These are phyloP conservation scores for Melanchra persicariae DNA, from an alignment of 2,888 invertebrate genomes.

Conservation along the genomic window DNA sequence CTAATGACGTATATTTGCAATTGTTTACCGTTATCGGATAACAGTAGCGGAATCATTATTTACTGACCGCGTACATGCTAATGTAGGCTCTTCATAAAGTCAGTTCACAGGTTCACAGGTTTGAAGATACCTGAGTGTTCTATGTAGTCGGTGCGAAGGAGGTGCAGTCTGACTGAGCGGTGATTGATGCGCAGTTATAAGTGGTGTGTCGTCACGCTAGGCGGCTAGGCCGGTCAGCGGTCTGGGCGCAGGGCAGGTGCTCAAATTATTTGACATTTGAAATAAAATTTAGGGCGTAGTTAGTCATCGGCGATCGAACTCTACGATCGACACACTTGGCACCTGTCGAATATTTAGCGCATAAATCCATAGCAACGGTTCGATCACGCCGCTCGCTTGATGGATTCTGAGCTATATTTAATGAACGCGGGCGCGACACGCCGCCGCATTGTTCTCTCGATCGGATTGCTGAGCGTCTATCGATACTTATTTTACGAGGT, in stretches of 20 bases:
- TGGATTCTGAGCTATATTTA: slow-evolving; percentile 90
- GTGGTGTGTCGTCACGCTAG: slow-evolving; percentile 38
- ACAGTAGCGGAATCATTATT: slow-evolving; percentile 65
- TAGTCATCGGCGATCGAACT: slow-evolving; percentile 90
- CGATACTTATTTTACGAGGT: slow-evolving; percentile 82
- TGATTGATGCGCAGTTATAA: slow-evolving; percentile 51
- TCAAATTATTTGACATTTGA: slow-evolving; percentile 91
- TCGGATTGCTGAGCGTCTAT: slow-evolving; percentile 83
- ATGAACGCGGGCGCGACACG: slow-evolving; percentile 85
- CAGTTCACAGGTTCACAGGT: slow-evolving; percentile 20
- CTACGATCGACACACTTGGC: slow-evolving; percentile 91
- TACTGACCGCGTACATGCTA: slow-evolving; percentile 50
- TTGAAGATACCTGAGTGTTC: background rate
- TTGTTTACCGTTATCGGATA: slow-evolving; percentile 78
- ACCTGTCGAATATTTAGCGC: slow-evolving; percentile 91
- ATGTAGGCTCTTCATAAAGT: slow-evolving; percentile 29
- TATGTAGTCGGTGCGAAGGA: slow-evolving; percentile 6
- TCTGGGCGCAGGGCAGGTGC: slow-evolving; percentile 80
- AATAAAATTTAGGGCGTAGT: slow-evolving; percentile 90
- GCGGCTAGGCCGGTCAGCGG: slow-evolving; percentile 39
- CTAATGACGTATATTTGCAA: slow-evolving; percentile 79
- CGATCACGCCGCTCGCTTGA: slow-evolving; percentile 86
- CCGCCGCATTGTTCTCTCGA: slow-evolving; percentile 87
- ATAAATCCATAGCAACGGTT: slow-evolving; percentile 90
- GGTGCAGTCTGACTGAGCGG: slow-evolving; percentile 19